Conservation (phyloP, 2,888 invertebrate genomes). For the Mimumesa dahlbomi region DNA sequence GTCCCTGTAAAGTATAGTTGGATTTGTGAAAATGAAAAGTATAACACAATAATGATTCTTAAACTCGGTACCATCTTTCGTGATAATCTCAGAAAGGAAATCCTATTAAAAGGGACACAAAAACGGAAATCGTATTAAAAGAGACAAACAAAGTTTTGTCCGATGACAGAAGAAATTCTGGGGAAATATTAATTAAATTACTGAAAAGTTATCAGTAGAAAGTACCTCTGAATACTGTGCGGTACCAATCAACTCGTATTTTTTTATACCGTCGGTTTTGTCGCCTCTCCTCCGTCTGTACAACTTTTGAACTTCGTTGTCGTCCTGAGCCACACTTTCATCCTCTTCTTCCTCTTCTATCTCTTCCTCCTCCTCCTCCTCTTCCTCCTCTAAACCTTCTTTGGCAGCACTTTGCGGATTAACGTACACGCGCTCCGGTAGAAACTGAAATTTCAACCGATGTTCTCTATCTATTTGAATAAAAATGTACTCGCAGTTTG, state of each 20-base stretch:
- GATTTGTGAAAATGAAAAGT: too few species aligned
- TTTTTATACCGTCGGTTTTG: slow-evolving; percentile 27
- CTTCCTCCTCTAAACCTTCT: neutral
- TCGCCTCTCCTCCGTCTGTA: slow-evolving; percentile 27
- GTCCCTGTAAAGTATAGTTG: too few species aligned
- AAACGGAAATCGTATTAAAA: too few species aligned
- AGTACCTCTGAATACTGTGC: slow-evolving; percentile 61
- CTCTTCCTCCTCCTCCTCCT: slow-evolving; percentile 26
- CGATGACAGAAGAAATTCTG: too few species aligned
- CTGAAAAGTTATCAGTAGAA: slow-evolving; percentile 17
- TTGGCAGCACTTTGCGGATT: slow-evolving; percentile 34
- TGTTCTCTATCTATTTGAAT: neutral
- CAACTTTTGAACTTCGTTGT: too few species aligned
- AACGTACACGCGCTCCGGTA: slow-evolving; percentile 42
- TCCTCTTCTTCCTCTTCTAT: slow-evolving; percentile 34
- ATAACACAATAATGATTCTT: too few species aligned
- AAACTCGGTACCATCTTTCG: too few species aligned
- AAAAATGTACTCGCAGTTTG: neutral
- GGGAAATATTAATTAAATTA: neutral
- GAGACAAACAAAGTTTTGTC: too few species aligned
- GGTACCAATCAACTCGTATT: slow-evolving; percentile 72
- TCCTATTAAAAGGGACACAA: too few species aligned
- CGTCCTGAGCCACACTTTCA: too few species aligned
- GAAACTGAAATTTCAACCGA: slow-evolving; percentile 39
- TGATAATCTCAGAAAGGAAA: too few species aligned